These are phyloP conservation scores for Caenorhabditis sp. DNA, from an alignment of 2,888 invertebrate genomes.

Conservation along the genomic window DNA sequence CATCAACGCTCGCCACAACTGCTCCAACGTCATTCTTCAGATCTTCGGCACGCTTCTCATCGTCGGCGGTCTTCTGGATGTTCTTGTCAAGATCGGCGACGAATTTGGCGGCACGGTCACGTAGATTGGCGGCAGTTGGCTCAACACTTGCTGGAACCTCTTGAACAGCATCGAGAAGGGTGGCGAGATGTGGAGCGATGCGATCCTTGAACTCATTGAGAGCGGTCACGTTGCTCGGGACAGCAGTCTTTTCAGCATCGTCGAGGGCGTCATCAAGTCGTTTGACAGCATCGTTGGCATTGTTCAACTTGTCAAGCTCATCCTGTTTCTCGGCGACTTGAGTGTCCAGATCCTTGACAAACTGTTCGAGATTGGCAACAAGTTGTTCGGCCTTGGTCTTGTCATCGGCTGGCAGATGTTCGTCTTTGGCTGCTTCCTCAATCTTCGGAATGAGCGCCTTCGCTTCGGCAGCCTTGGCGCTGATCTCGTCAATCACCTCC, in stretches of 20 bases:
- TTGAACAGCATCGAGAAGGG: slow-evolving; percentile 31
- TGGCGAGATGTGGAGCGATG: slow-evolving; percentile 34
- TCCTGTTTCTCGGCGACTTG: background rate
- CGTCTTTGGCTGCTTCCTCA: background rate
- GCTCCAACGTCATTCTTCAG: background rate
- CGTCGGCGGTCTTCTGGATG: background rate
- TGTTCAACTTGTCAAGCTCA: background rate
- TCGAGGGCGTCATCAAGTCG: background rate
- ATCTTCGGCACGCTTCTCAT: background rate
- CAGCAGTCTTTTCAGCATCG: background rate
- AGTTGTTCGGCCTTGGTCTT: slow-evolving; percentile 55
- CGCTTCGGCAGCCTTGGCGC: background rate
- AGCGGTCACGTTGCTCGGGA: slow-evolving; percentile 10
- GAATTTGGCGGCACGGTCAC: background rate
- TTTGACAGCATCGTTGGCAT: background rate
- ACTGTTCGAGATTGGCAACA: slow-evolving; percentile 38
- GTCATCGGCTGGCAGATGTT: slow-evolving; percentile 41
- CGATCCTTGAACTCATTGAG: slow-evolving; percentile 48
- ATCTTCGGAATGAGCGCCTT: background rate
- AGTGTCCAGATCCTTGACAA: slow-evolving; percentile 47
- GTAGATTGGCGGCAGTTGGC: slow-evolving; percentile 4
- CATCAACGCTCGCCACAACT: background rate
- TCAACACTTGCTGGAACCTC: slow-evolving; percentile 39
- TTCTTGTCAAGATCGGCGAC: background rate
- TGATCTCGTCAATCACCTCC: background rate